Evolutionary conservation across 2,888 invertebrate genomes (phyloP).

Genomic region (Dasysyrphus tricinctus): DNA sequence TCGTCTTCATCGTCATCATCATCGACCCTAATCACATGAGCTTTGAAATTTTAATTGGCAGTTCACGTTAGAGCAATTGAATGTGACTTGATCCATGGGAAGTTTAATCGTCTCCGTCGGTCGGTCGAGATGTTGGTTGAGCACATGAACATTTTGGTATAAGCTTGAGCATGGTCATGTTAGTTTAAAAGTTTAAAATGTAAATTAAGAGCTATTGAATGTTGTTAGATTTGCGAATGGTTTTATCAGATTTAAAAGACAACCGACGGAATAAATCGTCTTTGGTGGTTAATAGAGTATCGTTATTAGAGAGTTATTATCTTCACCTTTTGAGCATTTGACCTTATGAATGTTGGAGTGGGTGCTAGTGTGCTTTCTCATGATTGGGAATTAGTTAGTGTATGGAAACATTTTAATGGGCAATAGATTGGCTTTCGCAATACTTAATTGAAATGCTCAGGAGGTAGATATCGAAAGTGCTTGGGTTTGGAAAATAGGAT

Average conservation of each 20-base stretch:
- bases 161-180: slow-evolving; percentile 34
- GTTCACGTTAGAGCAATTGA: slow-evolving; percentile 67
- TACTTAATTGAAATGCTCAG: not conserved
- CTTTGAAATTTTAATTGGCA: slow-evolving; percentile 68
- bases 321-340: slow-evolving; percentile 43
- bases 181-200: slow-evolving; percentile 39
- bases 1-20: slow-evolving; percentile 8
- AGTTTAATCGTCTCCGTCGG: slow-evolving; percentile 42
- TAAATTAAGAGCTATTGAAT: slow-evolving; percentile 62
- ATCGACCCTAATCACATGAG: slow-evolving; percentile 58
- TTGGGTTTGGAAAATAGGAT: not conserved
- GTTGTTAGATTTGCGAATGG: slow-evolving; percentile 44
- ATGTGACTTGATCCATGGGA: slow-evolving; percentile 49
- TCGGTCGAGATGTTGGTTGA: not conserved
- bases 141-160: slow-evolving; percentile 11
- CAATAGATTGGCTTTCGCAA: not conserved
- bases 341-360: slow-evolving; percentile 17
- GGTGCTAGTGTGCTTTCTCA: slow-evolving; percentile 32
- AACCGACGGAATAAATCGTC: slow-evolving; percentile 31
- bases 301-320: slow-evolving; percentile 63
- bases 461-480: not conserved
- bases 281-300: slow-evolving; percentile 41
- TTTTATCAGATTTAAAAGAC: slow-evolving; percentile 41
- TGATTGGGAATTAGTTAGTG: not conserved
- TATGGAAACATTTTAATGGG: slow-evolving; percentile 4